phyloP scores from a whole-genome alignment of 2,797 vertebrate genomes.

The Myotis daubentonii region DNA sequence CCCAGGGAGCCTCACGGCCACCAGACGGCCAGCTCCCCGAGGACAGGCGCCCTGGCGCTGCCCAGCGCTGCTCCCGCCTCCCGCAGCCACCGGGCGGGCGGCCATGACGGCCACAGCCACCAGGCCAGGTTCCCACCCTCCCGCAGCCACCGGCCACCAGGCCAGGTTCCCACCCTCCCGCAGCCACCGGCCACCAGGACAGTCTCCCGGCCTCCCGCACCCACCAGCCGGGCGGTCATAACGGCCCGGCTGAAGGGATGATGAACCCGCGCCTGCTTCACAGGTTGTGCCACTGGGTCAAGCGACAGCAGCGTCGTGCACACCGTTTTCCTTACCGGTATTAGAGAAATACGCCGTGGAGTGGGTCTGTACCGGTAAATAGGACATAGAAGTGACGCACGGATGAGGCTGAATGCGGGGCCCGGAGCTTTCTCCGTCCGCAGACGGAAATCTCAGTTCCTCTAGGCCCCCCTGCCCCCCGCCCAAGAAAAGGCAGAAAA shows the following conservation, averaged over 20 bases:
- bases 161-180: neutral
- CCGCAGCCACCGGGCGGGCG: neutral
- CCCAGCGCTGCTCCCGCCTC: neutral
- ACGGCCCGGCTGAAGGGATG: neutral
- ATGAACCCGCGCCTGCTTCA: no score
- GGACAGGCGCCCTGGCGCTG: no score
- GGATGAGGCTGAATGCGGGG: neutral
- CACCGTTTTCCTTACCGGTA: neutral
- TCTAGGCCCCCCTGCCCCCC: neutral
- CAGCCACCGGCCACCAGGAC: neutral
- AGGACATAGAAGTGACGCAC: neutral
- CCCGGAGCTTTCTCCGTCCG: neutral
- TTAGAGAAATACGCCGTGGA: neutral
- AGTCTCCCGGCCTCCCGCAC: neutral
- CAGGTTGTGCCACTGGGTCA: neutral
- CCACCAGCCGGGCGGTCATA: neutral
- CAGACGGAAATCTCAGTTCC: neutral
- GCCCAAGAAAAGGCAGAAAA: neutral
- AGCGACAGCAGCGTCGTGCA: neutral
- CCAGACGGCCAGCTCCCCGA: accelerated
- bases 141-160: neutral
- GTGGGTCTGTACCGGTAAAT: neutral
- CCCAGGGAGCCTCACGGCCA: accelerated
- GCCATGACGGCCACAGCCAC: no score
- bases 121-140: neutral